A percentile compares a stretch with the other conserved stretches of the same genome.
Evolutionary conservation across 2,888 invertebrate species (phyloP).

Genomic region (Mythimna albipuncta): DNA sequence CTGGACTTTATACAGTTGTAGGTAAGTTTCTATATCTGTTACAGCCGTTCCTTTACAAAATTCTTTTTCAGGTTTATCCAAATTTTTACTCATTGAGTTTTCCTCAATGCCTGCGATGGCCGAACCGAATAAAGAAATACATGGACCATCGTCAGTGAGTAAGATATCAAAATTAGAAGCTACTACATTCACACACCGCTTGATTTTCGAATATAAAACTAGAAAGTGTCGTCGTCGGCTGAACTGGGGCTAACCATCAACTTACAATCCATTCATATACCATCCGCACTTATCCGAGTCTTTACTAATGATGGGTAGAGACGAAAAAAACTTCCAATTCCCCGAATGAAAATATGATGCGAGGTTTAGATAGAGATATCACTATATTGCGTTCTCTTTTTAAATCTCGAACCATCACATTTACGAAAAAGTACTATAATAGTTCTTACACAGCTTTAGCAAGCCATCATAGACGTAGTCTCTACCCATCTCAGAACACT

Average conservation of each 20-base stretch:
- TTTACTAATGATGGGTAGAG: constrained; percentile 7
- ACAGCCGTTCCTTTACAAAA: constrained; percentile 57
- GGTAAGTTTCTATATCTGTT: constrained; percentile 29
- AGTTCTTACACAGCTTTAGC: not conserved
- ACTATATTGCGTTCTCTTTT: not conserved
- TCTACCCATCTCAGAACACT: constrained; percentile 23
- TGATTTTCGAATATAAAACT: constrained; percentile 63
- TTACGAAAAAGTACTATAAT: not conserved
- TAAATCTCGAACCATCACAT: not conserved
- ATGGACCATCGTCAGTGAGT: constrained; percentile 45
- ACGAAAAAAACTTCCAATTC: not conserved
- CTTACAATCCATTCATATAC: constrained; percentile 46
- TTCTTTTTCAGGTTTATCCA: constrained; percentile 41
- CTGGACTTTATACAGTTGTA: constrained; percentile 58
- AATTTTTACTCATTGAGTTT: constrained; percentile 44
- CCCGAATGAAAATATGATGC: not conserved
- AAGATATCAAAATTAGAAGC: constrained; percentile 60
- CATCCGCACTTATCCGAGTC: constrained; percentile 44
- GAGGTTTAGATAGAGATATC: not conserved
- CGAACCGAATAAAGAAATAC: constrained; percentile 46
- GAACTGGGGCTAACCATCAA: constrained; percentile 51
- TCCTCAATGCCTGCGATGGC: constrained; percentile 41
- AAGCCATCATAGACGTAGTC: not conserved
- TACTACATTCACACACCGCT: constrained; percentile 64
- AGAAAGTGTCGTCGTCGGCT: constrained; percentile 55